These are phyloP conservation scores for Fopius arisanus DNA, from an alignment of 1,140 invertebrate species.

Conservation along the genomic window DNA sequence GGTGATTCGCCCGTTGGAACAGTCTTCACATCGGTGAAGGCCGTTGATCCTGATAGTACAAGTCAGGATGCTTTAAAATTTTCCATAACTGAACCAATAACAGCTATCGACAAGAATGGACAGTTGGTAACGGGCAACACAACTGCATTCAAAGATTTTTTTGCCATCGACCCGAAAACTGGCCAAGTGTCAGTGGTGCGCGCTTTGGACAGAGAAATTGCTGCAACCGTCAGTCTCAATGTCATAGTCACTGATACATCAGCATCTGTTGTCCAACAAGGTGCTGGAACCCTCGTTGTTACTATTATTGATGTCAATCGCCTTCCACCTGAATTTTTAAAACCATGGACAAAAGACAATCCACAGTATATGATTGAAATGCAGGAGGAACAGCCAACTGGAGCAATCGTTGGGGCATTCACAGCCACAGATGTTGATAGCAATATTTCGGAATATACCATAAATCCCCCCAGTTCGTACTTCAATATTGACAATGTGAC, in stretches of 20 bases:
- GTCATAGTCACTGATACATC: slow-evolving; percentile 83
- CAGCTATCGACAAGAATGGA: slow-evolving; percentile 84
- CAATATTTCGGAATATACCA: slow-evolving; percentile 78
- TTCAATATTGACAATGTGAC: slow-evolving; percentile 81
- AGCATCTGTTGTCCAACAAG: slow-evolving; percentile 79
- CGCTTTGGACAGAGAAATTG: slow-evolving; percentile 73
- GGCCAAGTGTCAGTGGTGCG: slow-evolving; percentile 78
- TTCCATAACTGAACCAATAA: slow-evolving; percentile 75
- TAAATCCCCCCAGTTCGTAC: slow-evolving; percentile 76
- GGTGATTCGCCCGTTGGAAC: slow-evolving; percentile 80
- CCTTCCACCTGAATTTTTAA: slow-evolving; percentile 71
- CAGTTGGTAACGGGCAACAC: slow-evolving; percentile 70
- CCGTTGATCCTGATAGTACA: slow-evolving; percentile 83
- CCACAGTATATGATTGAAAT: slow-evolving; percentile 75
- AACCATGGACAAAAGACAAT: slow-evolving; percentile 77
- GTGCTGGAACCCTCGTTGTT: slow-evolving; percentile 81
- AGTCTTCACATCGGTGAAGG: slow-evolving; percentile 76
- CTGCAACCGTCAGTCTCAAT: slow-evolving; percentile 78
- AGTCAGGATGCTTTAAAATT: slow-evolving; percentile 75
- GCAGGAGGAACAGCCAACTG: slow-evolving; percentile 84
- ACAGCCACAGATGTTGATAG: slow-evolving; percentile 85
- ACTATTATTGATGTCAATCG: slow-evolving; percentile 85
- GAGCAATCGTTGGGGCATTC: slow-evolving; percentile 81
- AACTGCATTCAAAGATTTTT: slow-evolving; percentile 70
- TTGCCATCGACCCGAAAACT: slow-evolving; percentile 72